Conservation (phyloP, 2,113 vertebrate species). For the Hippocampus abdominalis region DNA sequence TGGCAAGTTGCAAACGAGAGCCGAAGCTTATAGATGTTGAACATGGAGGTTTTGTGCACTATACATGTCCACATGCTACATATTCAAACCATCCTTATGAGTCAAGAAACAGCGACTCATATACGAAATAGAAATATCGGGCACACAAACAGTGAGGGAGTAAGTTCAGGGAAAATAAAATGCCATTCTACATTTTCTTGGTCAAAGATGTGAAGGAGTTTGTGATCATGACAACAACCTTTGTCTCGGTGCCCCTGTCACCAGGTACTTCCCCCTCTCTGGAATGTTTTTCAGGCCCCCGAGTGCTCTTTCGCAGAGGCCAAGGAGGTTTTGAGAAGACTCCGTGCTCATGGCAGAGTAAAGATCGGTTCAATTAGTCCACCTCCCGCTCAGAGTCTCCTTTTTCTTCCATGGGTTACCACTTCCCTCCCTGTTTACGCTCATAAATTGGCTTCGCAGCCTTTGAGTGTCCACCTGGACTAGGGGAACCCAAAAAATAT, state of each 20-base stretch:
- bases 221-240: conserved; percentile 37
- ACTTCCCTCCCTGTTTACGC: conserved; percentile 51
- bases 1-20: not conserved
- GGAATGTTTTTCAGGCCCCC: conserved; percentile 72
- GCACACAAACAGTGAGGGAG: conserved; percentile 10
- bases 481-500: conserved; percentile 27
- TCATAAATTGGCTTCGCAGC: conserved; percentile 49
- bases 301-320: conserved; percentile 66
- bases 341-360: conserved; percentile 47
- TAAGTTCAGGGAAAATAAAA: conserved; percentile 13
- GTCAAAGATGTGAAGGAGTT: conserved; percentile 29
- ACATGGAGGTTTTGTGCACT: no score
- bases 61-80: no score
- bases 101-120: not conserved
- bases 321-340: conserved; percentile 52
- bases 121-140: no score
- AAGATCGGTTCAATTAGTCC: conserved; percentile 65
- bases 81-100: not conserved
- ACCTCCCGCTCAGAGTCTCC: conserved; percentile 48
- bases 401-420: conserved; percentile 46
- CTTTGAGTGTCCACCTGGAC: conserved; percentile 30
- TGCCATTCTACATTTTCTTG: conserved; percentile 22
- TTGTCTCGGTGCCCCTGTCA: conserved; percentile 37
- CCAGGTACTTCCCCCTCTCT: conserved; percentile 54
- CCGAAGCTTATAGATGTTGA: not conserved